phyloP scores from a whole-genome alignment of 1,140 invertebrate species.

The Eumeta japonica region DNA sequence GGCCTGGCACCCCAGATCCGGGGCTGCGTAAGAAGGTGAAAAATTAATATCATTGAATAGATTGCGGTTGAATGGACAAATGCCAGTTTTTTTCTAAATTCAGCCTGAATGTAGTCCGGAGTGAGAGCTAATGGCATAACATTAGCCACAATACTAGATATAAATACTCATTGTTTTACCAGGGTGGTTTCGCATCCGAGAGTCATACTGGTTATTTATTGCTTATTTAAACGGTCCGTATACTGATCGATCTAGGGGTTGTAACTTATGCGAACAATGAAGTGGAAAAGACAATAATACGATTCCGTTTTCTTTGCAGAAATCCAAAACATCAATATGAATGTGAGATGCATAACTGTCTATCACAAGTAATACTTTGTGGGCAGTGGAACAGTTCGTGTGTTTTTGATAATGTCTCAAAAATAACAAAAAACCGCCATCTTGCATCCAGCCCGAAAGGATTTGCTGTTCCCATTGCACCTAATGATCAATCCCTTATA shows the following conservation, averaged over 20 bases:
- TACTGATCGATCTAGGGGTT: slow-evolving; percentile 41
- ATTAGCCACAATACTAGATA: slow-evolving; percentile 34
- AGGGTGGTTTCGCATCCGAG: slow-evolving; percentile 53
- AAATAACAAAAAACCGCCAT: slow-evolving; percentile 27
- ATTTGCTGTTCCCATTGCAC: slow-evolving; percentile 26
- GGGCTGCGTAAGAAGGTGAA: slow-evolving; percentile 24
- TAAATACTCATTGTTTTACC: no score
- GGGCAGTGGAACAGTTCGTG: slow-evolving; percentile 15
- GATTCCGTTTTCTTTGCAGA: slow-evolving; percentile 31
- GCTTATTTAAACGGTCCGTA: slow-evolving; percentile 37
- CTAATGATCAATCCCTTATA: slow-evolving; percentile 31
- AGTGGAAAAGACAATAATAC: slow-evolving; percentile 28
- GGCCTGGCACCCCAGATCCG: no score
- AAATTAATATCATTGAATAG: slow-evolving; percentile 36
- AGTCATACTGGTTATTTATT: no score
- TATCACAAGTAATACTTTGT: slow-evolving; percentile 18
- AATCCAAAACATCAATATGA: slow-evolving; percentile 17
- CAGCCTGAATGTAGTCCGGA: slow-evolving; percentile 40
- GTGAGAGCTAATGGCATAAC: slow-evolving; percentile 37
- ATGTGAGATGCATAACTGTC: slow-evolving; percentile 25
- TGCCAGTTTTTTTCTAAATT: slow-evolving; percentile 39
- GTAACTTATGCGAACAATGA: slow-evolving; percentile 30
- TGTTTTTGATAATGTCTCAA: slow-evolving; percentile 31
- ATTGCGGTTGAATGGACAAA: slow-evolving; percentile 31
- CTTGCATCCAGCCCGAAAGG: slow-evolving; percentile 43